phyloP scores from a whole-genome alignment of 2,888 invertebrate genomes.

The Ligdia adustata region DNA sequence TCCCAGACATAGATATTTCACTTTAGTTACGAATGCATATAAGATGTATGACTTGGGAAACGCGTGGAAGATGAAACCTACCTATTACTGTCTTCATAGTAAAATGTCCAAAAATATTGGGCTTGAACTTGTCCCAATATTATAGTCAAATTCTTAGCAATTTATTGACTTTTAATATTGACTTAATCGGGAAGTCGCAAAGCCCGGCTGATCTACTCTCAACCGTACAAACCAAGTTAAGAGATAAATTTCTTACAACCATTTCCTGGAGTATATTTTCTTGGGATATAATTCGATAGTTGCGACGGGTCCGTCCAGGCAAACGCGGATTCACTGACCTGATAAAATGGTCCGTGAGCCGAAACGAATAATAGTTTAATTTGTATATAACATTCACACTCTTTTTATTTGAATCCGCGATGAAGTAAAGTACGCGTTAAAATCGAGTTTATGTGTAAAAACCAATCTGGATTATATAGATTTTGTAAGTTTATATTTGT shows the following conservation, averaged over 20 bases:
- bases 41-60: constrained; percentile 7
- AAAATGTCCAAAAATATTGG: too few relatives aligned
- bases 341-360: constrained; percentile 57
- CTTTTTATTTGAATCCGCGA: constrained; percentile 76
- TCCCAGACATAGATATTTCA: constrained; percentile 10
- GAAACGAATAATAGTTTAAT: constrained; percentile 11
- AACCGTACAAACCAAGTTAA: constrained; percentile 26
- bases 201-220: too few relatives aligned
- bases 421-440: constrained; percentile 78
- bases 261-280: constrained; percentile 29
- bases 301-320: constrained; percentile 44
- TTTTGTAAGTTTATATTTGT: constrained; percentile 72
- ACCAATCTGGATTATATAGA: constrained; percentile 82
- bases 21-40: constrained; percentile 24
- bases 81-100: too few relatives aligned
- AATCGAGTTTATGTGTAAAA: constrained; percentile 81
- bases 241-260: constrained; percentile 37
- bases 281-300: constrained; percentile 51
- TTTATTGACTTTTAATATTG: too few relatives aligned
- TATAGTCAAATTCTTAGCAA: too few relatives aligned
- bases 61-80: background rate
- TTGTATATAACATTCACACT: constrained; percentile 48
- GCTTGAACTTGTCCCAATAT: too few relatives aligned
- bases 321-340: constrained; percentile 63
- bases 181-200: too few relatives aligned